phyloP scores from a whole-genome alignment of 2,113 vertebrate species.

The Girardinichthys multiradiatus region DNA sequence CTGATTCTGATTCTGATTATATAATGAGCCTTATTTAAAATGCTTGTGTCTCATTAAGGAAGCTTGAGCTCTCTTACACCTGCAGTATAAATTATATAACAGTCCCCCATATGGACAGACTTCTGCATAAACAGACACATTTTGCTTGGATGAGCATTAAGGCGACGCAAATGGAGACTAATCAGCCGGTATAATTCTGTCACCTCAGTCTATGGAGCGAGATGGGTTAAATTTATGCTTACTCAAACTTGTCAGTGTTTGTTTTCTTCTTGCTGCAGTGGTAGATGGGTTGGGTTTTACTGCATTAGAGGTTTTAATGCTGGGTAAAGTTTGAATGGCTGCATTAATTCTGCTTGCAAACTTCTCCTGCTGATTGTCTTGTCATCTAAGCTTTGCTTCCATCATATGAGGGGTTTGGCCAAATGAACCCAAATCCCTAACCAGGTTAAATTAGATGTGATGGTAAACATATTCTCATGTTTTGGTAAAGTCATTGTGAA shows the following conservation, averaged over 20 bases:
- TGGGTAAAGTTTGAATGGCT: slow-evolving; percentile 47
- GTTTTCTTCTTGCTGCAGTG: slow-evolving; percentile 21
- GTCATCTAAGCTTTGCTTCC: background rate
- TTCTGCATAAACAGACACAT: slow-evolving; percentile 30
- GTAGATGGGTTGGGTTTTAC: slow-evolving; percentile 47
- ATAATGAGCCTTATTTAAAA: slow-evolving; percentile 31
- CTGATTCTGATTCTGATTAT: too few relatives aligned
- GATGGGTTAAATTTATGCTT: slow-evolving; percentile 34
- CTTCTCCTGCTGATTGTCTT: slow-evolving; percentile 15
- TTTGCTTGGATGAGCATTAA: slow-evolving; percentile 14
- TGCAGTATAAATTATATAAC: slow-evolving; percentile 68
- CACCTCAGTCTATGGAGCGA: slow-evolving; percentile 18
- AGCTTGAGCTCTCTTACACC: slow-evolving; percentile 63
- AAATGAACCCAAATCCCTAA: background rate
- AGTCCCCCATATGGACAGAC: slow-evolving; percentile 44
- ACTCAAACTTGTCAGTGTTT: slow-evolving; percentile 34
- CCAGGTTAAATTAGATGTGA: background rate
- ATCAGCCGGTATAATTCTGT: slow-evolving; percentile 29
- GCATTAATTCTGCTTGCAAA: slow-evolving; percentile 31
- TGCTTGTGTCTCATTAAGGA: slow-evolving; percentile 48
- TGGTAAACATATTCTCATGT: background rate
- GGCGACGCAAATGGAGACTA: slow-evolving; percentile 41
- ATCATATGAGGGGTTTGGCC: slow-evolving; percentile 7
- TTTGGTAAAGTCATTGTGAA: background rate
- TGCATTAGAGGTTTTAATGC: slow-evolving; percentile 17